These are phyloP conservation scores for Halotydeus destructor DNA, from an alignment of 1,140 invertebrate species.

Conservation along the genomic window DNA sequence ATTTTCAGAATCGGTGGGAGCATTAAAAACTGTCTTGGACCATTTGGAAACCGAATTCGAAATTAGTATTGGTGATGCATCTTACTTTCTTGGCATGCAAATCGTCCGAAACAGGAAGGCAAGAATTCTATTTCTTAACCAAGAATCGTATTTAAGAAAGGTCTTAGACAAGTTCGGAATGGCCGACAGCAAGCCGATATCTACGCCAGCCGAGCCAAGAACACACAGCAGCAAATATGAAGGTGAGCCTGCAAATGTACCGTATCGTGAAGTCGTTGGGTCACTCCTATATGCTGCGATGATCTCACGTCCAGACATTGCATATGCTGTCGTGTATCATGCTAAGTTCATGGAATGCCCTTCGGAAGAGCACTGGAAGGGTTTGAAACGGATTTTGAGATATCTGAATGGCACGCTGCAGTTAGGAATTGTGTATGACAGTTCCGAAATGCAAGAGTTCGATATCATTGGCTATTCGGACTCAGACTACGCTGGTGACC, in stretches of 20 bases:
- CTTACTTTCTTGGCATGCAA: conserved; percentile 7
- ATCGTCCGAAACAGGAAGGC: neutral
- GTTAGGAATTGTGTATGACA: conserved; percentile 13
- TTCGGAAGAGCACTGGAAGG: conserved; percentile 18
- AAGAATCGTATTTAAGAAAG: conserved; percentile 10
- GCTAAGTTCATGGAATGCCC: conserved; percentile 23
- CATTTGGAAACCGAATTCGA: conserved; percentile 2
- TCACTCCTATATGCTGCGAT: conserved; percentile 24
- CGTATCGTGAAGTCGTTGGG: conserved; percentile 16
- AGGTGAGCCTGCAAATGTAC: conserved; percentile 10
- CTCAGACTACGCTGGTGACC: conserved; percentile 12
- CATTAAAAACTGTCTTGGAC: neutral
- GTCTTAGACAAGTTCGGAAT: conserved; percentile 19
- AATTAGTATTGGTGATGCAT: conserved; percentile 6
- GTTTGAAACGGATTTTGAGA: conserved; percentile 19
- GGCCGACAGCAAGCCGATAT: conserved; percentile 18
- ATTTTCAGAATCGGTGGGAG: neutral
- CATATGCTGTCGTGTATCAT: conserved; percentile 25
- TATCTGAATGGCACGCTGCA: conserved; percentile 18
- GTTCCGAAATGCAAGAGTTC: neutral
- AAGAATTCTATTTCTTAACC: conserved; percentile 3
- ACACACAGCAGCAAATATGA: conserved; percentile 4
- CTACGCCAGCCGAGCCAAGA: conserved; percentile 21
- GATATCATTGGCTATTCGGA: conserved; percentile 1
- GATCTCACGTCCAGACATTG: conserved; percentile 27